Conservation (phyloP, 2,797 vertebrate species). For the Sus cebifrons region DNA sequence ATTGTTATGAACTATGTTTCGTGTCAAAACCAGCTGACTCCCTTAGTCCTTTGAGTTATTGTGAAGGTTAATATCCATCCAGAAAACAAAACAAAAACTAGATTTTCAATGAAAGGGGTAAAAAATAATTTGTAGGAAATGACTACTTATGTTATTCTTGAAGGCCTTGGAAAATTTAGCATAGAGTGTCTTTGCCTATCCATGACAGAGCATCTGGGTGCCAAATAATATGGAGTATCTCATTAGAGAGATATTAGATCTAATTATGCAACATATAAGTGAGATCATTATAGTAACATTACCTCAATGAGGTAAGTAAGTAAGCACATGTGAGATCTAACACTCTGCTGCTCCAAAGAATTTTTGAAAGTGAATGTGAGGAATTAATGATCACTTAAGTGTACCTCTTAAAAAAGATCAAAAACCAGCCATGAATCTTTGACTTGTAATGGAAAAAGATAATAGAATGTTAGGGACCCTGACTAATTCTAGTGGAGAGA, state of each 20-base stretch:
- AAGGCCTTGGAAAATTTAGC: slow-evolving; percentile 53
- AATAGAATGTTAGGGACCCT: not conserved
- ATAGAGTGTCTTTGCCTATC: slow-evolving; percentile 30
- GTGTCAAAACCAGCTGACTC: not conserved
- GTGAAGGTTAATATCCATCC: slow-evolving; percentile 26
- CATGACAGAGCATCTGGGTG: slow-evolving; percentile 67
- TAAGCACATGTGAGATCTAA: slow-evolving; percentile 68
- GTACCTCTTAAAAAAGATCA: not conserved
- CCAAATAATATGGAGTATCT: slow-evolving; percentile 71
- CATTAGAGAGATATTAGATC: slow-evolving; percentile 77
- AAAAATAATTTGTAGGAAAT: not conserved
- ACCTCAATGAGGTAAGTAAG: slow-evolving; percentile 74
- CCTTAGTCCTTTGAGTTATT: slow-evolving; percentile 30
- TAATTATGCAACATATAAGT: slow-evolving; percentile 77
- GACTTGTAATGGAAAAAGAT: not conserved
- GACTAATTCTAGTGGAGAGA: slow-evolving; percentile 38
- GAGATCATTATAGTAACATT: slow-evolving; percentile 79
- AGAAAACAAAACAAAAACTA: not conserved
- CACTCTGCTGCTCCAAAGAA: slow-evolving; percentile 60
- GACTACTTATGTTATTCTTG: slow-evolving; percentile 12
- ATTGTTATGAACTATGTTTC: not conserved
- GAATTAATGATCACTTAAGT: slow-evolving; percentile 57
- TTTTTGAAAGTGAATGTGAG: slow-evolving; percentile 76
- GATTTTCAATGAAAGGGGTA: slow-evolving; percentile 31
- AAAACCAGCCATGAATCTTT: slow-evolving; percentile 43